Conservation (phyloP, 2,797 vertebrate species). For the Odontamblyopus rebecca region DNA sequence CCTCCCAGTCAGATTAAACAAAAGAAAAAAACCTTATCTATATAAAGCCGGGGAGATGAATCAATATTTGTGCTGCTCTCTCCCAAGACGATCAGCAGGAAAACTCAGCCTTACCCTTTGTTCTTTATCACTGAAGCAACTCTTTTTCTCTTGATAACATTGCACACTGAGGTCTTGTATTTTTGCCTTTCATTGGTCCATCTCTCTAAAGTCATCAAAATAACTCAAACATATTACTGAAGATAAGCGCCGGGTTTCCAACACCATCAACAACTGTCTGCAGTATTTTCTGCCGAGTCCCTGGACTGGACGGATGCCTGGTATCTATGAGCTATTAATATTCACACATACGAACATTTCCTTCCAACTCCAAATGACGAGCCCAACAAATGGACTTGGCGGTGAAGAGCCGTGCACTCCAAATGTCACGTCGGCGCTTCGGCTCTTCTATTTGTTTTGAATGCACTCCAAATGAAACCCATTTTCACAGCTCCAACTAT, state of each 20-base stretch:
- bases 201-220: slow-evolving; percentile 53
- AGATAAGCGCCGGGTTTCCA: slow-evolving; percentile 40
- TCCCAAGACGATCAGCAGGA: slow-evolving; percentile 35
- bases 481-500: slow-evolving; percentile 64
- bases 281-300: slow-evolving; percentile 26
- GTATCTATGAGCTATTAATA: slow-evolving; percentile 51
- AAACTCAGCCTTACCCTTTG: slow-evolving; percentile 30
- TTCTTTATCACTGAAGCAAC: slow-evolving; percentile 36
- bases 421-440: slow-evolving; percentile 65
- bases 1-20: slow-evolving; percentile 12
- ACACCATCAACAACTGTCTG: slow-evolving; percentile 34
- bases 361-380: slow-evolving; percentile 48
- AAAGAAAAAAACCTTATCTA: slow-evolving; percentile 30
- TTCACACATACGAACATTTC: slow-evolving; percentile 49
- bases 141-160: slow-evolving; percentile 33
- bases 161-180: slow-evolving; percentile 33
- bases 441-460: slow-evolving; percentile 70
- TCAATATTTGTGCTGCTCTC: slow-evolving; percentile 42
- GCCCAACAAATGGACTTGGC: slow-evolving; percentile 56
- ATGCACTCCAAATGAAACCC: slow-evolving; percentile 68
- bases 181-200: slow-evolving; percentile 31
- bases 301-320: slow-evolving; percentile 20
- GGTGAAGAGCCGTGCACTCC: slow-evolving; percentile 47
- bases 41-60: slow-evolving; percentile 28
- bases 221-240: slow-evolving; percentile 41